Evolutionary conservation across 2,888 invertebrate species (phyloP).

Genomic region (Lamellibrachia satsuma): DNA sequence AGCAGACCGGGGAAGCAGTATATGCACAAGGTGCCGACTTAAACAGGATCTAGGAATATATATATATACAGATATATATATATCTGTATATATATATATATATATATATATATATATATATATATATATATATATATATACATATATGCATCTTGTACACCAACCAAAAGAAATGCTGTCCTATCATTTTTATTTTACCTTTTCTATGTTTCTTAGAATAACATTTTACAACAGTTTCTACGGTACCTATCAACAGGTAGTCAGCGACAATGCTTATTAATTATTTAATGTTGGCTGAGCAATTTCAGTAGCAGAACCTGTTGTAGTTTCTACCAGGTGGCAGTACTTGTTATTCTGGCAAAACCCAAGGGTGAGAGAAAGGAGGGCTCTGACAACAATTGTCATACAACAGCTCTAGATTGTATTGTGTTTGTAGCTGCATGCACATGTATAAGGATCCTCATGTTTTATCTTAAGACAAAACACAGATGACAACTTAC

Average conservation of each 20-base stretch:
- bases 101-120: not conserved
- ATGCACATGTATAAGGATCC: not conserved
- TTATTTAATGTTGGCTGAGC: not conserved
- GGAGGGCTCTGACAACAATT: not conserved
- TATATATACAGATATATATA: no score
- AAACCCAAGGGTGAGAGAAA: not conserved
- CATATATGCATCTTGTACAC: no score
- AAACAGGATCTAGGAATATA: no score
- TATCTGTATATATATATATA: no score
- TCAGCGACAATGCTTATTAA: not conserved
- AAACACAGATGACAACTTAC: not conserved
- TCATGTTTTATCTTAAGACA: not conserved
- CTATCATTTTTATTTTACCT: not conserved
- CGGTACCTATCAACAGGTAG: not conserved
- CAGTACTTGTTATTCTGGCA: not conserved
- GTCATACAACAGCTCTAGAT: not conserved
- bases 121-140: not conserved
- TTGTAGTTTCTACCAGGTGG: not conserved
- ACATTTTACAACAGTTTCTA: not conserved
- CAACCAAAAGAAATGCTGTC: no score
- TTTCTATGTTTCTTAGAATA: not conserved
- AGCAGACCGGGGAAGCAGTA: no score
- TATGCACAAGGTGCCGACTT: no score
- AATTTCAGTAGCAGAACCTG: constrained; percentile 3
- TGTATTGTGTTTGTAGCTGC: not conserved